Conservation (phyloP, 2,888 invertebrate genomes). For the Epistrophe eligans region DNA sequence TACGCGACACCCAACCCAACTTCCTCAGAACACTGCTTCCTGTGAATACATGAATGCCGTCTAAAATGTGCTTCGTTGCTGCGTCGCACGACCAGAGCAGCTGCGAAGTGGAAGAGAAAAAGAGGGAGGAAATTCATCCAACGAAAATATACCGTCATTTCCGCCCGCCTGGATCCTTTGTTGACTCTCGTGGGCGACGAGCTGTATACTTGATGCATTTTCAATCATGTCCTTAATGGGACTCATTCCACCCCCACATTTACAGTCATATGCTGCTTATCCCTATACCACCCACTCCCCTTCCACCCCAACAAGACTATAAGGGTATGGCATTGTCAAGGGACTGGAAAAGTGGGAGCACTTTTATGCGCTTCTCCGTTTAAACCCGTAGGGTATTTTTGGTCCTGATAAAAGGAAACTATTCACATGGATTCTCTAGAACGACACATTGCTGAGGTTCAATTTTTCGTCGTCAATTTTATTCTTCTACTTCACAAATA, state of each 20-base stretch:
- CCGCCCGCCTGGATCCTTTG: slow-evolving; percentile 53
- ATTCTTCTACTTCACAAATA: slow-evolving; percentile 55
- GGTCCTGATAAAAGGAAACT: slow-evolving; percentile 58
- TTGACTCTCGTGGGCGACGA: slow-evolving; percentile 35
- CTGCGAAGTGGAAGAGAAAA: neutral
- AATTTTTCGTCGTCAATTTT: slow-evolving; percentile 62
- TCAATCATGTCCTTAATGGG: slow-evolving; percentile 65
- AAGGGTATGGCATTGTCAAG: slow-evolving; percentile 40
- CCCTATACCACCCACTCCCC: neutral
- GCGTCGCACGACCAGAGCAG: neutral
- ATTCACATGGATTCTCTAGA: slow-evolving; percentile 60
- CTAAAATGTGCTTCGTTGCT: slow-evolving; percentile 18
- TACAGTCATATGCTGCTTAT: slow-evolving; percentile 16
- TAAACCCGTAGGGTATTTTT: slow-evolving; percentile 60
- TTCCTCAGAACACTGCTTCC: slow-evolving; percentile 23
- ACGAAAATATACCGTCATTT: slow-evolving; percentile 58
- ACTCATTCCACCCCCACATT: slow-evolving; percentile 13
- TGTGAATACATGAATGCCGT: slow-evolving; percentile 21
- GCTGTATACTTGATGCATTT: slow-evolving; percentile 65
- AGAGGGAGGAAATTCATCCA: slow-evolving; percentile 35
- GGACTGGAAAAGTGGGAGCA: slow-evolving; percentile 42
- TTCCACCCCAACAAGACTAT: neutral
- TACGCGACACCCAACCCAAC: neutral
- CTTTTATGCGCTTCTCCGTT: slow-evolving; percentile 46
- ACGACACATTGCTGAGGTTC: slow-evolving; percentile 60